phyloP scores from a whole-genome alignment of 1,140 invertebrate genomes.

The Cotesia typhae region DNA sequence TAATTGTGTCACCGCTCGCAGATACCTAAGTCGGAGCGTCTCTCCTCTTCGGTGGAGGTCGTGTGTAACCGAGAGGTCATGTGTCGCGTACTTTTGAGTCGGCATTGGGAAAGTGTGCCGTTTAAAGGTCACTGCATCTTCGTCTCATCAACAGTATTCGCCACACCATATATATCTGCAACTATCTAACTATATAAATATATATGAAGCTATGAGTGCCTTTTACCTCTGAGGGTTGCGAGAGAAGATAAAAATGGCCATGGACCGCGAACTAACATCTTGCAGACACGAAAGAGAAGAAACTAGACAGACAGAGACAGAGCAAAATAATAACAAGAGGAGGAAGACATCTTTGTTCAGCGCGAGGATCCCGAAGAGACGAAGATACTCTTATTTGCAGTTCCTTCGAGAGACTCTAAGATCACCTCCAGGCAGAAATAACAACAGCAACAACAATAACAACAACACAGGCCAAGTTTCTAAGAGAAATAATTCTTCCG shows the following conservation, averaged over 20 bases:
- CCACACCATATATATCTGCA: no score
- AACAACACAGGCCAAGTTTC: neutral
- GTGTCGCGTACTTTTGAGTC: neutral
- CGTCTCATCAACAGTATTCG: neutral
- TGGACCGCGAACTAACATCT: neutral
- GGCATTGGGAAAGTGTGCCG: conserved; percentile 31
- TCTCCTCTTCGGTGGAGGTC: neutral
- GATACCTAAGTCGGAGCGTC: neutral
- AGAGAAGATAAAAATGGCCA: conserved; percentile 13
- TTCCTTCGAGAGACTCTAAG: conserved; percentile 3
- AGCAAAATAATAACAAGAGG: neutral
- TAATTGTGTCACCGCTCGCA: neutral
- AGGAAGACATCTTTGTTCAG: neutral
- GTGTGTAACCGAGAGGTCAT: neutral
- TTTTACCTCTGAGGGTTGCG: conserved; percentile 19
- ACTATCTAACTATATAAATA: no score
- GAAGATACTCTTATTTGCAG: neutral
- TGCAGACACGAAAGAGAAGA: neutral
- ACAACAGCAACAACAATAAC: no score
- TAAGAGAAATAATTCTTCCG: conserved; percentile 21
- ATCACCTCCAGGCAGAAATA: conserved; percentile 3
- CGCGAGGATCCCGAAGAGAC: neutral
- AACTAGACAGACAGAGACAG: neutral
- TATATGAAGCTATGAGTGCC: neutral
- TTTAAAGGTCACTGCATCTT: conserved; percentile 21